Evolutionary conservation across 2,113 vertebrate genomes (phyloP).

Genomic region (Triplophysa dalaica): DNA sequence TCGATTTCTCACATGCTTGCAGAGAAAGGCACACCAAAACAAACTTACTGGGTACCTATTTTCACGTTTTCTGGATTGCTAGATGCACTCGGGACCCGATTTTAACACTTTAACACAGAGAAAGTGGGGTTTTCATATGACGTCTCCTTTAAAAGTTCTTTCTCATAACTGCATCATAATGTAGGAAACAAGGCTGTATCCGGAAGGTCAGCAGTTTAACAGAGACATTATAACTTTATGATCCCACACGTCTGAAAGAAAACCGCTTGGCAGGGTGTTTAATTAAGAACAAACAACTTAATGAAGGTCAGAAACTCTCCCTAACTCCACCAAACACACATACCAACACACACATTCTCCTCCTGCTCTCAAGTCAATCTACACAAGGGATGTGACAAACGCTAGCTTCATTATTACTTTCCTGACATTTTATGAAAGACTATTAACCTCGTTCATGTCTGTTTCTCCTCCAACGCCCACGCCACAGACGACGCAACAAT

Average conservation of each 20-base stretch:
- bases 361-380: neutral
- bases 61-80: too few species aligned
- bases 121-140: too few species aligned
- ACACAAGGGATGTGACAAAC: neutral
- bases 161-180: neutral
- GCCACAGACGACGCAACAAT: neutral
- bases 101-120: too few species aligned
- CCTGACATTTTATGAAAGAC: neutral
- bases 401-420: neutral
- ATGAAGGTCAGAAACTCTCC: neutral
- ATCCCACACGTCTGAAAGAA: neutral
- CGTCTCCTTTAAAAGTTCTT: neutral
- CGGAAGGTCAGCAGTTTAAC: neutral
- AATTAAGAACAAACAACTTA: conserved; percentile 3
- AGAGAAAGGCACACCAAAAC: too few species aligned
- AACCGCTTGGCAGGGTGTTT: neutral
- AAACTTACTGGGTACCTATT: too few species aligned
- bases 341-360: neutral
- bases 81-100: too few species aligned
- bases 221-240: neutral
- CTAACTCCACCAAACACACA: neutral
- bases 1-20: too few species aligned
- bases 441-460: neutral
- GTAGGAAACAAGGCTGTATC: neutral
- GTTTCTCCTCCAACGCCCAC: neutral